Percentiles rank a stretch among this genome's conserved stretches.
Evolutionary conservation across 2,113 vertebrate species (phyloP).

Genomic region (Cynopterus brachyotis): DNA sequence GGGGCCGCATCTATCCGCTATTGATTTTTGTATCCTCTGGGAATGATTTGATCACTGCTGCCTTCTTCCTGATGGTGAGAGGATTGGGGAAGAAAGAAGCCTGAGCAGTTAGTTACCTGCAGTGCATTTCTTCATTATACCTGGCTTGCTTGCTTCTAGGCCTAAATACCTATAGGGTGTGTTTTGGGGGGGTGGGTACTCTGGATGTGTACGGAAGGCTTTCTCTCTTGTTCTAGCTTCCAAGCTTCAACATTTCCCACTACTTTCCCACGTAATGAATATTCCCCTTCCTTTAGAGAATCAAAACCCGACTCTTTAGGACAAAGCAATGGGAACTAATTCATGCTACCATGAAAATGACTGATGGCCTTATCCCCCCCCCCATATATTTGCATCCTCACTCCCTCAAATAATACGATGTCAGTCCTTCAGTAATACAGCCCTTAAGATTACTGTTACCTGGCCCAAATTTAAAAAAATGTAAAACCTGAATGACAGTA

Average conservation of each 20-base stretch:
- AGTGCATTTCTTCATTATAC: neutral
- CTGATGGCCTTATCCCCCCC: neutral
- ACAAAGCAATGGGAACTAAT: neutral
- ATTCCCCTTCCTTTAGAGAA: neutral
- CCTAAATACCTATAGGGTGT: neutral
- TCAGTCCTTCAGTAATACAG: neutral
- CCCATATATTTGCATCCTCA: neutral
- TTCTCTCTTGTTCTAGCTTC: slow-evolving; percentile 33
- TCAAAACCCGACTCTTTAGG: neutral
- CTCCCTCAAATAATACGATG: neutral
- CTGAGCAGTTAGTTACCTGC: neutral
- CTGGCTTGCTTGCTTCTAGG: neutral
- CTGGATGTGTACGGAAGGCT: too few relatives aligned
- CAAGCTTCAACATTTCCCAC: neutral
- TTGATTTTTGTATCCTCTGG: neutral
- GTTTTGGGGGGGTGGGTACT: too few relatives aligned
- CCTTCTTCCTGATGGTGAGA: neutral
- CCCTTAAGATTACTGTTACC: neutral
- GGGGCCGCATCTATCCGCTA: neutral
- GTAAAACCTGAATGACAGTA: neutral
- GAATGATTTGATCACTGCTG: neutral
- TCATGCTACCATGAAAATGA: neutral
- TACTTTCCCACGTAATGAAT: neutral
- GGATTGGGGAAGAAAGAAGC: neutral
- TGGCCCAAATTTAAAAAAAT: neutral